A percentile compares a stretch with the other conserved stretches of the same genome.
These are phyloP conservation scores for Atopsyche davidsoni DNA, from an alignment of 1,140 invertebrate genomes.

Conservation along the genomic window DNA sequence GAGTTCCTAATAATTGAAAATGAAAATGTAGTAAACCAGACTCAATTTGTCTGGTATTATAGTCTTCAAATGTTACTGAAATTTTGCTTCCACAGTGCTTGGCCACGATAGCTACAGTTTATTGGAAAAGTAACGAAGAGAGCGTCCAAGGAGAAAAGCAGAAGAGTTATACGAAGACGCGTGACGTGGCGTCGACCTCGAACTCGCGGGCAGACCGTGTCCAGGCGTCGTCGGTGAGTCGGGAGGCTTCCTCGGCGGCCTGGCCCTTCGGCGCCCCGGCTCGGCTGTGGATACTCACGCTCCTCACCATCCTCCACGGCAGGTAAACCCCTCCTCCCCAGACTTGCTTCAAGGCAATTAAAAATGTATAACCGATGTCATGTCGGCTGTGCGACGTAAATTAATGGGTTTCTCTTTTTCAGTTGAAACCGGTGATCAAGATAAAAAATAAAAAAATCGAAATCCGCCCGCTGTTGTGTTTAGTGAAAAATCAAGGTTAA, in stretches of 20 bases:
- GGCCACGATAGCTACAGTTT: conserved; percentile 76
- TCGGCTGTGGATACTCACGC: conserved; percentile 23
- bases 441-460: background rate
- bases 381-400: too few species aligned
- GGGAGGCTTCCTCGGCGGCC: conserved; percentile 28
- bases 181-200: conserved; percentile 39
- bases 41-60: too few species aligned
- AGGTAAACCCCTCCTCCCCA: too few species aligned
- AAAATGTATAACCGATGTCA: too few species aligned
- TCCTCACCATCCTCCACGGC: conserved; percentile 23
- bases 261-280: conserved; percentile 22
- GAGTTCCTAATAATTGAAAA: too few species aligned
- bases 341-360: too few species aligned
- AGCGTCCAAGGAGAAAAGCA: conserved; percentile 61
- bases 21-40: too few species aligned
- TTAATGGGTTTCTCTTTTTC: conserved; percentile 1
- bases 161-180: conserved; percentile 43
- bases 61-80: too few species aligned
- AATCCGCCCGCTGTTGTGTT: background rate
- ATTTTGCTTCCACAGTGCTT: conserved; percentile 53
- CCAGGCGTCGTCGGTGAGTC: conserved; percentile 39
- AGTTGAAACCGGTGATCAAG: conserved; percentile 9
- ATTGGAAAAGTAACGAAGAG: conserved; percentile 77
- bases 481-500: background rate
- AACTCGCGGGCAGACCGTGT: conserved; percentile 44